Percentiles rank a stretch among this genome's conserved stretches.
Conservation (phyloP, 2,888 invertebrate genomes). For the Caprella mutica region DNA sequence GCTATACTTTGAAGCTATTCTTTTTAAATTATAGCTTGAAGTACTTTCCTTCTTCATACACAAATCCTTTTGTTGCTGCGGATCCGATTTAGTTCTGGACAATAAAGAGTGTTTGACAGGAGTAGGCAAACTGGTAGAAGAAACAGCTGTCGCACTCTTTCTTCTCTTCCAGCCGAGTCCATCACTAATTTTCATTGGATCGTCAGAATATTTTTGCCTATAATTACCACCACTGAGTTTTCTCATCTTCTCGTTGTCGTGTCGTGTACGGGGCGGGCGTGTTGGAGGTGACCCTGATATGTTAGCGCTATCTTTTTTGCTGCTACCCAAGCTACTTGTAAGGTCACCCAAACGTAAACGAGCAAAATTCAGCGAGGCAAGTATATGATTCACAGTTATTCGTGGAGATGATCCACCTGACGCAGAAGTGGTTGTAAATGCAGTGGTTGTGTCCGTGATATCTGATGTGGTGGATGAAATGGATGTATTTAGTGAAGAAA, state of each 20-base stretch:
- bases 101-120: constrained; percentile 5
- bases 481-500: not conserved
- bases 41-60: too few relatives aligned
- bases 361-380: constrained; percentile 22
- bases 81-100: constrained; percentile 1
- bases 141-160: not conserved
- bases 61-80: constrained; percentile 7
- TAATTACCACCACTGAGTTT: constrained; percentile 66
- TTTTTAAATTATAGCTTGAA: too few relatives aligned
- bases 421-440: not conserved
- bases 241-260: constrained; percentile 51
- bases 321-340: constrained; percentile 31
- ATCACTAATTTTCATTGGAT: not conserved
- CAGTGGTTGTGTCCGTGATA: not conserved
- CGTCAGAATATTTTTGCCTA: constrained; percentile 35
- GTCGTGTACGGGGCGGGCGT: constrained; percentile 29
- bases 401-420: not conserved
- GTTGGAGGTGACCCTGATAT: constrained; percentile 40
- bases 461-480: not conserved
- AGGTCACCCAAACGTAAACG: constrained; percentile 56
- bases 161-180: constrained; percentile 1
- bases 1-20: too few relatives aligned
- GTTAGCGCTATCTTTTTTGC: constrained; percentile 35
- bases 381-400: constrained; percentile 16
- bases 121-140: constrained; percentile 2